phyloP scores from a whole-genome alignment of 2,888 invertebrate species.

The Ichneumoninae sp. region DNA sequence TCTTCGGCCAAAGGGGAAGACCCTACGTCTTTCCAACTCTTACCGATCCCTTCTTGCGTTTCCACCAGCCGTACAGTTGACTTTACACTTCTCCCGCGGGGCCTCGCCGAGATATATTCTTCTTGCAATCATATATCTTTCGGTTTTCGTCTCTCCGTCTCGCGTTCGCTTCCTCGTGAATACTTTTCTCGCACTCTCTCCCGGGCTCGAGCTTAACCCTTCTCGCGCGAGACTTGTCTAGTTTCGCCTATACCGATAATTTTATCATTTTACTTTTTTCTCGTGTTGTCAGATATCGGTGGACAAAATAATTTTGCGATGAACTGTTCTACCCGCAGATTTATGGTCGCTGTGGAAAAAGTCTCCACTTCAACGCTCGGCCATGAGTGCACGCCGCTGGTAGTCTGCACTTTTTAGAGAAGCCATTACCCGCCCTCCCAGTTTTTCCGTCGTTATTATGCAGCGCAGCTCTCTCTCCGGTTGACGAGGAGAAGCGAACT shows the following conservation, averaged over 20 bases:
- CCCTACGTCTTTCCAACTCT: conserved; percentile 78
- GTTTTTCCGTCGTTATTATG: conserved; percentile 53
- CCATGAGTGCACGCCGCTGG: not conserved
- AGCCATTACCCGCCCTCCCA: conserved; percentile 38
- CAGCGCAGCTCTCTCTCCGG: conserved; percentile 46
- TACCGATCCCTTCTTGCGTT: conserved; percentile 47
- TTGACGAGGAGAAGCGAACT: conserved; percentile 72
- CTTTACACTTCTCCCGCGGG: conserved; percentile 77
- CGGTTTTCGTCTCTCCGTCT: conserved; percentile 24
- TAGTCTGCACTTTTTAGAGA: conserved; percentile 19
- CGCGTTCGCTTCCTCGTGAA: conserved; percentile 24
- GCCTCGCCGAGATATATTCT: conserved; percentile 61
- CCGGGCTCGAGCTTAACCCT: not conserved
- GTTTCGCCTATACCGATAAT: not conserved
- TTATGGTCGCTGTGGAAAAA: not conserved
- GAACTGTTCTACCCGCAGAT: not conserved
- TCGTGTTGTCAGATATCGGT: not conserved
- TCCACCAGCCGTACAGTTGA: conserved; percentile 72
- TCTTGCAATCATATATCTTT: conserved; percentile 14
- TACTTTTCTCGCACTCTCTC: conserved; percentile 32
- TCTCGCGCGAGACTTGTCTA: not conserved
- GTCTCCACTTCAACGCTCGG: not conserved
- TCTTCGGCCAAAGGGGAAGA: conserved; percentile 75
- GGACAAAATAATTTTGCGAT: not conserved
- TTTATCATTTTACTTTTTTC: not conserved